phyloP scores from a whole-genome alignment of 2,113 vertebrate species.

The Jacana jacana region DNA sequence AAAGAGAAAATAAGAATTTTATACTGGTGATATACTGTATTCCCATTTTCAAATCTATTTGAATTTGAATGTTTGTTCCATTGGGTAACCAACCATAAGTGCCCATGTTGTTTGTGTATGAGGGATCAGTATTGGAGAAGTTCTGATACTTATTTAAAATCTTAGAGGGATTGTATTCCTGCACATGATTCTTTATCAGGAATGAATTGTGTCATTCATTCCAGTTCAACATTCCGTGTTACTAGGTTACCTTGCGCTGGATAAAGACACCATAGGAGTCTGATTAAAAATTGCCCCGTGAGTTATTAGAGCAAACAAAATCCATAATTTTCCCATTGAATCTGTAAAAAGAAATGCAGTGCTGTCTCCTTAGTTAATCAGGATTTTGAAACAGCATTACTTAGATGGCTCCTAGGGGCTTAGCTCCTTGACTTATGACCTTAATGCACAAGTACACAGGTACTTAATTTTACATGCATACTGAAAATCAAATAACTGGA shows the following conservation, averaged over 20 bases:
- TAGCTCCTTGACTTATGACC: background rate
- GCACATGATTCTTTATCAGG: background rate
- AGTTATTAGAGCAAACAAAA: background rate
- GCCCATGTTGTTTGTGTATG: rapidly evolving
- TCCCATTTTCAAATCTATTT: background rate
- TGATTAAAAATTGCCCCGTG: background rate
- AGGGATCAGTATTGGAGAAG: background rate
- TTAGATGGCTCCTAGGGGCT: background rate
- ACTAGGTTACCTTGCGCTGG: background rate
- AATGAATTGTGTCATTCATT: background rate
- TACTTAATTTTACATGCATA: background rate
- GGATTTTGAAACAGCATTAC: background rate
- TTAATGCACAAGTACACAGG: background rate
- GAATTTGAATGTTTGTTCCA: background rate
- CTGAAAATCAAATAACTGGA: background rate
- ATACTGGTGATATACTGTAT: background rate
- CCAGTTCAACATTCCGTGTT: background rate
- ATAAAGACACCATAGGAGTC: background rate
- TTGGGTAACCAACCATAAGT: background rate
- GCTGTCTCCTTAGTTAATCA: background rate
- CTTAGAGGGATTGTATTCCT: background rate
- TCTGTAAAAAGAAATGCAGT: background rate
- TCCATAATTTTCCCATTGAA: background rate
- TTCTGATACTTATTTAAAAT: background rate
- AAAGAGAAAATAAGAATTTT: background rate